phyloP scores from a whole-genome alignment of 2,113 vertebrate species.

The Prolemur simus region DNA sequence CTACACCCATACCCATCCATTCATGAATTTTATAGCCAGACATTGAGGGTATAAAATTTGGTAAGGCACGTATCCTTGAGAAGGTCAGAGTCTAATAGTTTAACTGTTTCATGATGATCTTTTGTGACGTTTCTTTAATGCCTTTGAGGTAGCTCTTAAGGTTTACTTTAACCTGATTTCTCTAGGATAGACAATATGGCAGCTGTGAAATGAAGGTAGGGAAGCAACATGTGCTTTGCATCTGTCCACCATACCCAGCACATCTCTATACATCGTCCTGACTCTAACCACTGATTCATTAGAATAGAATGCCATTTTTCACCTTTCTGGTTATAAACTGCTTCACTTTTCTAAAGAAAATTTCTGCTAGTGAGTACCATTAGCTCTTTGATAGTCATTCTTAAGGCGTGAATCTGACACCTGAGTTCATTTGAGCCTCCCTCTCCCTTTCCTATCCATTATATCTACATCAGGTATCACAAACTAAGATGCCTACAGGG shows the following conservation, averaged over 20 bases:
- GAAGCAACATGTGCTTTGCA: neutral
- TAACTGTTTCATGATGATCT: neutral
- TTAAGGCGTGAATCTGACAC: neutral
- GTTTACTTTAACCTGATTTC: neutral
- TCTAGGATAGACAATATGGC: neutral
- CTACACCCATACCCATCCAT: rapidly evolving
- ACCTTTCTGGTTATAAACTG: neutral
- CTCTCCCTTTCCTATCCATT: neutral
- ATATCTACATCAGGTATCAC: neutral
- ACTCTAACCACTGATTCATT: neutral
- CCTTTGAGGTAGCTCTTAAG: neutral
- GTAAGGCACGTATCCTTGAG: neutral
- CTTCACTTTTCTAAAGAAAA: neutral
- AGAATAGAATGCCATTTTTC: neutral
- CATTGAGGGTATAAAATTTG: neutral
- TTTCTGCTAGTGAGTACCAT: neutral
- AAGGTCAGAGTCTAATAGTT: neutral
- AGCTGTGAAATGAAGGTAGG: neutral
- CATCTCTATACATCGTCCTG: neutral
- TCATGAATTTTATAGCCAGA: neutral
- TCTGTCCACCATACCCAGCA: neutral
- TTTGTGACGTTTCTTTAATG: neutral
- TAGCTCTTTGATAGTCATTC: neutral
- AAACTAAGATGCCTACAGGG: neutral
- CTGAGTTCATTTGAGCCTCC: neutral